Evolutionary conservation across 2,797 vertebrate genomes (phyloP).

Genomic region (Sebastes wilsoni): DNA sequence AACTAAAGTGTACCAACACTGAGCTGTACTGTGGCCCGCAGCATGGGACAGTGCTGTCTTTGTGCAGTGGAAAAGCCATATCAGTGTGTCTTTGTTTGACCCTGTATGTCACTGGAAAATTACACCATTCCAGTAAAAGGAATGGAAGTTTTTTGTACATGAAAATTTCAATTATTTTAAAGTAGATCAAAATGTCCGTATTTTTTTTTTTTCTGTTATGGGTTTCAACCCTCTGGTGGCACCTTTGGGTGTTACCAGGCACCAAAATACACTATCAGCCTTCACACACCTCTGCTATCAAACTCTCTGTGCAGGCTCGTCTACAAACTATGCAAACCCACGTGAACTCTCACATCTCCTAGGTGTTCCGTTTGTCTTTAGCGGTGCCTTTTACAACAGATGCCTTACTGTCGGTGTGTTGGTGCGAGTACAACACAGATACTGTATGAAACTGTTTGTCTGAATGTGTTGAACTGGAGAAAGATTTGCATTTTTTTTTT

Average conservation of each 20-base stretch:
- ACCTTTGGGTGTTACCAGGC: not conserved
- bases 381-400: constrained; percentile 36
- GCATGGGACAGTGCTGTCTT: too few species aligned
- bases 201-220: not conserved
- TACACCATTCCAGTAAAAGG: too few species aligned
- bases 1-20: too few species aligned
- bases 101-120: too few species aligned
- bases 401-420: constrained; percentile 35
- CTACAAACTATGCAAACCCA: constrained; percentile 10
- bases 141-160: not conserved
- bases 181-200: not conserved
- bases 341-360: not conserved
- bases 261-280: not conserved
- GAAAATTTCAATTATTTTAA: not conserved
- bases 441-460: constrained; percentile 48
- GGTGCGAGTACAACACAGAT: constrained; percentile 45
- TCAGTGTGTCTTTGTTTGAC: too few species aligned
- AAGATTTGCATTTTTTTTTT: constrained; percentile 28
- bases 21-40: too few species aligned
- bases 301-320: not conserved
- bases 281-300: not conserved
- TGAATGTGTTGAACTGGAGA: constrained; percentile 59
- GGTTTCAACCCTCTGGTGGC: not conserved
- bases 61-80: too few species aligned
- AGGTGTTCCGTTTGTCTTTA: constrained; percentile 6